Evolutionary conservation across 2,797 vertebrate species (phyloP), one percentile per base, ranked within the genome.

Genomic region (Rhyacichthys aspro): DNA sequence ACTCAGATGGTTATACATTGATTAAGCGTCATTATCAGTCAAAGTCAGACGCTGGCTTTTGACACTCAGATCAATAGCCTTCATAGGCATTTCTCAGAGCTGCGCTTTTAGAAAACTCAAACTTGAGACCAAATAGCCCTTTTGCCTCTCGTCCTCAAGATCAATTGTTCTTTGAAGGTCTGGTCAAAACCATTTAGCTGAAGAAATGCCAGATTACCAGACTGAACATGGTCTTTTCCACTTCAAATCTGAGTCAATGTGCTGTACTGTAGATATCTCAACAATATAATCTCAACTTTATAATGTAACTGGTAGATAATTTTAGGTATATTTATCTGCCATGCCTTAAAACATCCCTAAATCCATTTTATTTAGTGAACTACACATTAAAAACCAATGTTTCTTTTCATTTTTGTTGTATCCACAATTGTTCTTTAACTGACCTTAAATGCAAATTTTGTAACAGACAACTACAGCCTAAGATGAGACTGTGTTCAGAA

Each of bases 11-110:
- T 38, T 69, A 66, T 32, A 5, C 50, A 89, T 85, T 37, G 84
- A 89, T 83, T 74, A 75, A 10, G 64, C 15, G 63, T 72, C 81
- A 55, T 89, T 84, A 86, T 84, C 81, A 81, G 76, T 84, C 74
- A 80, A 64, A 72, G 58, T 82, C 67, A 72, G 67, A 68, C 1
- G 7, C 61, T 67, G 6, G 14, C 60, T 34, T 83, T 73, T 72
- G 80, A 85, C 79, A 70, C 41, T 3, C 43, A 45, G 64, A 85
- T 89, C 86, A 59, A 88, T 88, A 81, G 45, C 23, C 61, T 81
- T 80, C 70, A 52, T 55, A 44, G 61, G 48, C 61, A 67, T 86
- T 86, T 76, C 61, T 80, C 38, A 43, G n/a, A n/a, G 55, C 70
- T 63, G 54, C 0, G 16, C 72, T 70, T 78, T 86, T 28, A 76